phyloP scores from a whole-genome alignment of 2,113 vertebrate species.

The Ariopsis seemanni region DNA sequence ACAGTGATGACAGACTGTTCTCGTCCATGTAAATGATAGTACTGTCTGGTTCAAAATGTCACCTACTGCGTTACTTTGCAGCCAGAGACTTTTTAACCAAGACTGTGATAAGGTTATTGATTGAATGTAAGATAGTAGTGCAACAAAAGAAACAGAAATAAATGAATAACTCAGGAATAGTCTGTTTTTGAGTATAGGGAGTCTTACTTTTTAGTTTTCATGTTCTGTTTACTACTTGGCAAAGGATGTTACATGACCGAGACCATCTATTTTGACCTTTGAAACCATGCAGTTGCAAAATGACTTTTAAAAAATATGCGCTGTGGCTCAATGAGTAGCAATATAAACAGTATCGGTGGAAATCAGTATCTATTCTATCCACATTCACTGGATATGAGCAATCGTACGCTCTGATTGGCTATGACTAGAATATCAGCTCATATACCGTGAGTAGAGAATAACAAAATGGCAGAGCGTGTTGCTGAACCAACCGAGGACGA shows the following conservation, averaged over 20 bases:
- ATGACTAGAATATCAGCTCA: too few relatives aligned
- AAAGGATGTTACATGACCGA: neutral
- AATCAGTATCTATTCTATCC: neutral
- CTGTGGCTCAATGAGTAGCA: neutral
- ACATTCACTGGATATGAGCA: too few relatives aligned
- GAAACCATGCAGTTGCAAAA: neutral
- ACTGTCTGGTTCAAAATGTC: constrained; percentile 20
- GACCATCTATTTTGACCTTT: neutral
- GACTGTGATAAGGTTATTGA: neutral
- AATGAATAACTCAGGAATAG: neutral
- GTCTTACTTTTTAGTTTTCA: neutral
- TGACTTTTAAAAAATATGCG: neutral
- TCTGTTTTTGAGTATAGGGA: neutral
- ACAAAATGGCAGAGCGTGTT: too few relatives aligned
- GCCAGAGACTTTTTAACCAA: neutral
- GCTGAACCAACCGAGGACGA: too few relatives aligned
- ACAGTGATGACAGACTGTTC: neutral
- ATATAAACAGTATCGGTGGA: neutral
- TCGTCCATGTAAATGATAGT: neutral
- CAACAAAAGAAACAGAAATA: neutral
- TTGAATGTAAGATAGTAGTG: neutral
- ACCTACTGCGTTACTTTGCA: neutral
- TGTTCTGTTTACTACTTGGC: neutral
- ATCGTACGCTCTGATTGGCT: too few relatives aligned
- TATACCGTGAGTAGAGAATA: too few relatives aligned